A percentile compares a stretch with the other conserved stretches of the same genome.
These are phyloP conservation scores for Theodoxus fluviatilis DNA, from an alignment of 2,888 invertebrate species.

Conservation along the genomic window DNA sequence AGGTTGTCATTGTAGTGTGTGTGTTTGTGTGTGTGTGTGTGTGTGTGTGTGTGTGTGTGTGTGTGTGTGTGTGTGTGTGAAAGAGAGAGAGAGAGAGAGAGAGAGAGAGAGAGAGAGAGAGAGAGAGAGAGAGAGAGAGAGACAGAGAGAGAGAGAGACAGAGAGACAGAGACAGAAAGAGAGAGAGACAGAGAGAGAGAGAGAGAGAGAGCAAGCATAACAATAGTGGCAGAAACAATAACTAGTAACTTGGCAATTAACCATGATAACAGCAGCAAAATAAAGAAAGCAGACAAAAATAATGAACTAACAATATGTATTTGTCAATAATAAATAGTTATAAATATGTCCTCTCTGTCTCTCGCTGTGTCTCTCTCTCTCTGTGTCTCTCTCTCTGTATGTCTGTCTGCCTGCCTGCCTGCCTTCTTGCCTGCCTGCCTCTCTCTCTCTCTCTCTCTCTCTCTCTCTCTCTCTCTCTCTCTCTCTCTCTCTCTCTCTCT, in stretches of 20 bases:
- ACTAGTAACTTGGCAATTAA: too few species aligned
- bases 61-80: too few species aligned
- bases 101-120: background rate
- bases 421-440: constrained; percentile 14
- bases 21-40: background rate
- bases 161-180: background rate
- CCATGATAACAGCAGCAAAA: background rate
- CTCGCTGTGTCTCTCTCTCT: background rate
- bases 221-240: too few species aligned
- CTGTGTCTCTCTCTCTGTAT: constrained; percentile 24
- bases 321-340: too few species aligned
- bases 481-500: constrained; percentile 18
- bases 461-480: constrained; percentile 18
- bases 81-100: background rate
- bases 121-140: constrained; percentile 10
- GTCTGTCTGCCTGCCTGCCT: constrained; percentile 26
- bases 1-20: background rate
- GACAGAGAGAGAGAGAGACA: constrained; percentile 11
- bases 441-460: constrained; percentile 18
- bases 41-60: too few species aligned
- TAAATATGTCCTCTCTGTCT: background rate
- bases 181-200: constrained; percentile 17
- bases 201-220: constrained; percentile 19
- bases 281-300: background rate
- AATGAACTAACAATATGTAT: too few species aligned